Evolutionary conservation across 2,888 invertebrate species (phyloP).

Genomic region (Himalopsyche anomala): DNA sequence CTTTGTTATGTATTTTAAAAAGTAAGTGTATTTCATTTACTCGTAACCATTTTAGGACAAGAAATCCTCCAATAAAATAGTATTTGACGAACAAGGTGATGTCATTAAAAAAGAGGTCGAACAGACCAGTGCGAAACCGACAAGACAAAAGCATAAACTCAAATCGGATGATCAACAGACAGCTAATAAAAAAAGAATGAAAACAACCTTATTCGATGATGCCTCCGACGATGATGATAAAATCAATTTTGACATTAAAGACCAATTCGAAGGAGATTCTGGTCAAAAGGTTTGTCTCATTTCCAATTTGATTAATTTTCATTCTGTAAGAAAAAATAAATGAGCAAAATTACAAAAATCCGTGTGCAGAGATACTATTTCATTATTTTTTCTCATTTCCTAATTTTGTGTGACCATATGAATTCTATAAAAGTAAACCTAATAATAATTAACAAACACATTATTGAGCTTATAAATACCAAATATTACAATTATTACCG

Average conservation of each 20-base stretch:
- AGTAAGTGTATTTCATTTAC: not conserved
- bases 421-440: too few species aligned
- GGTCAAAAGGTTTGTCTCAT: conserved; percentile 77
- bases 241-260: conserved; percentile 79
- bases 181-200: conserved; percentile 64
- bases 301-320: too few species aligned
- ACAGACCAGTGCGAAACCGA: not conserved
- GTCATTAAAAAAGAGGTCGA: conserved; percentile 44
- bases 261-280: conserved; percentile 81
- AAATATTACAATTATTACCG: too few species aligned
- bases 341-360: too few species aligned
- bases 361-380: too few species aligned
- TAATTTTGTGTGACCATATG: too few species aligned
- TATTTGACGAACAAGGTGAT: conserved; percentile 76
- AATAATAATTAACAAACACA: too few species aligned
- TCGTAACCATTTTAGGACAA: conserved; percentile 72
- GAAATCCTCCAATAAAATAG: conserved; percentile 78
- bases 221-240: conserved; percentile 73
- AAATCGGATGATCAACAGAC: conserved; percentile 2
- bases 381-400: too few species aligned
- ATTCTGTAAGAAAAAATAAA: too few species aligned
- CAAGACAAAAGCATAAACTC: conserved; percentile 50
- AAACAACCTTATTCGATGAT: conserved; percentile 72
- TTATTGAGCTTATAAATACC: too few species aligned
- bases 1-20: not conserved